These are phyloP conservation scores for Zeugodacus cucurbitae DNA, from an alignment of 1,140 invertebrate genomes.

Conservation along the genomic window DNA sequence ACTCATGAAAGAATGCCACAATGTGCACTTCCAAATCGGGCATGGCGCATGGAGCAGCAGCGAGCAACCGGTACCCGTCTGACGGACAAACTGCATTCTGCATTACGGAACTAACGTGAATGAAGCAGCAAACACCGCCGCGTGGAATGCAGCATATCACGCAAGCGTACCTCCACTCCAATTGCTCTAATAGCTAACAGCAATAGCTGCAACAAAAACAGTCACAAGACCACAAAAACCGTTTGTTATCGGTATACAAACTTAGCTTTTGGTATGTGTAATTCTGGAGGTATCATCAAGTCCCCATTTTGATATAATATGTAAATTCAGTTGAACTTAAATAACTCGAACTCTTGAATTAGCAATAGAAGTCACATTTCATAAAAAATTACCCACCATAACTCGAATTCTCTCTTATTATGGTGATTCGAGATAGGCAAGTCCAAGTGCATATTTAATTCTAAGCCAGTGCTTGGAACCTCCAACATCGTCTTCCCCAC, in stretches of 20 bases:
- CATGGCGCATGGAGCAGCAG: neutral
- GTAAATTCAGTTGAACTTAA: too few species aligned
- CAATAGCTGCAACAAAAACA: neutral
- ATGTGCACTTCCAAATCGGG: neutral
- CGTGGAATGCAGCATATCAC: neutral
- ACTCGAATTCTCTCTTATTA: too few species aligned
- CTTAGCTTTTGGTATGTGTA: neutral
- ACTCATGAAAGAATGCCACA: neutral
- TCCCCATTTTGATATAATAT: too few species aligned
- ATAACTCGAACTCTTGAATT: too few species aligned
- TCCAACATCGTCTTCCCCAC: too few species aligned
- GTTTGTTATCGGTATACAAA: neutral
- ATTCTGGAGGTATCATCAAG: too few species aligned
- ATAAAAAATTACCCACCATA: too few species aligned
- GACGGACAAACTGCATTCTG: neutral
- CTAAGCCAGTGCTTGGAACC: too few species aligned
- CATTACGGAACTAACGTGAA: constrained; percentile 30
- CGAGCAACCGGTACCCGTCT: neutral
- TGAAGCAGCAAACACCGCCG: neutral
- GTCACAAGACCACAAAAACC: neutral
- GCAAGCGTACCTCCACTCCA: neutral
- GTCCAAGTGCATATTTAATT: too few species aligned
- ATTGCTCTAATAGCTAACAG: neutral
- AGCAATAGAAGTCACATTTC: too few species aligned
- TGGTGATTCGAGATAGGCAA: too few species aligned